Percentiles rank a stretch among this genome's conserved stretches.
These are phyloP conservation scores for Coleophora deauratella DNA, from an alignment of 2,888 invertebrate species.

Conservation along the genomic window DNA sequence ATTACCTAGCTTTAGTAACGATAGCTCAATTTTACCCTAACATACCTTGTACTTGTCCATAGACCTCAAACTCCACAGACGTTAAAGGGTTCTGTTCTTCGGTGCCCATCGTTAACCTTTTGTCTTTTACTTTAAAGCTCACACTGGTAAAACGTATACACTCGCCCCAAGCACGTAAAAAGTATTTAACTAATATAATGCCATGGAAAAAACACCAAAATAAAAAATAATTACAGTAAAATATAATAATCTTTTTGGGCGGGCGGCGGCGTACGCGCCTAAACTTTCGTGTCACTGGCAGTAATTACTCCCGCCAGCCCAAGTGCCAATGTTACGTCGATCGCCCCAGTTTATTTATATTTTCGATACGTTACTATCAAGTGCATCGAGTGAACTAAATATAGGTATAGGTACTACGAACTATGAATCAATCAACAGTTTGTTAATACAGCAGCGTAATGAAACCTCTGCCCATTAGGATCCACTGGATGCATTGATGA, in stretches of 20 bases:
- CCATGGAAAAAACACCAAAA: constrained; percentile 6
- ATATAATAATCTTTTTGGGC: background rate
- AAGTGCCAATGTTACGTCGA: constrained; percentile 36
- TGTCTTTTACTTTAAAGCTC: background rate
- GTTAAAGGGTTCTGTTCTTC: constrained; percentile 77
- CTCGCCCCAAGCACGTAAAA: constrained; percentile 2
- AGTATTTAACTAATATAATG: background rate
- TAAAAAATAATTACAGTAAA: constrained; percentile 8
- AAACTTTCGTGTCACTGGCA: constrained; percentile 13
- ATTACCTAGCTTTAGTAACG: no score
- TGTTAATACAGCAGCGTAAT: no score
- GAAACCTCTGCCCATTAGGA: no score
- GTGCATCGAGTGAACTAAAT: constrained; percentile 5
- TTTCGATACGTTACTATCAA: constrained; percentile 18
- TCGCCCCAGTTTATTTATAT: constrained; percentile 29
- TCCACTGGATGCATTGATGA: no score
- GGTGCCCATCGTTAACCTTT: constrained; percentile 59
- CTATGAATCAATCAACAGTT: no score
- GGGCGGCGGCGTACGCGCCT: constrained; percentile 12
- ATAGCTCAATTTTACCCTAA: constrained; percentile 6
- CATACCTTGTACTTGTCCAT: constrained; percentile 92
- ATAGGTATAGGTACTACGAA: no score
- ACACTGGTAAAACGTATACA: no score
- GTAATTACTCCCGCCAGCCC: constrained; percentile 35
- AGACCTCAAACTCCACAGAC: constrained; percentile 92